Percentiles rank a stretch among this genome's conserved stretches.
Evolutionary conservation across 2,888 invertebrate species (phyloP).

Genomic region (Eupsilia transversa): DNA sequence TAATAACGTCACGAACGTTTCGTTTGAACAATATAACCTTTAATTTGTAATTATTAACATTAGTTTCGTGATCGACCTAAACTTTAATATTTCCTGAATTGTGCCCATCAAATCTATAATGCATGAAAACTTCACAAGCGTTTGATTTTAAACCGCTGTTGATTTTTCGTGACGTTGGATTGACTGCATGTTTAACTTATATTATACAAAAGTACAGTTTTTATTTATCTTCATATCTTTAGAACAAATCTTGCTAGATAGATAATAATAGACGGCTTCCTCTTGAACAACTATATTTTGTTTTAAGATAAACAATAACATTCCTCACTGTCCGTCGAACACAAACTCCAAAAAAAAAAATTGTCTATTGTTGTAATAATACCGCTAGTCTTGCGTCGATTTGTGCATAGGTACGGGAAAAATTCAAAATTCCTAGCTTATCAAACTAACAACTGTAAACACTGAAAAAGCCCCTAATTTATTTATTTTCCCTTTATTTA

Average conservation of each 20-base stretch:
- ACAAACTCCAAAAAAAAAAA: neutral
- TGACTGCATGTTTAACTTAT: constrained; percentile 26
- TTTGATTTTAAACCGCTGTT: constrained; percentile 1
- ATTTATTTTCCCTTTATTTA: neutral
- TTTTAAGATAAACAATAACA: neutral
- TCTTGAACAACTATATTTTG: no score
- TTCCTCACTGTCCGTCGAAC: no score
- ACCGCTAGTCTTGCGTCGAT: neutral
- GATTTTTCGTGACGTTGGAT: constrained; percentile 13
- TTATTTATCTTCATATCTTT: constrained; percentile 7
- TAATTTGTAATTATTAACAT: neutral
- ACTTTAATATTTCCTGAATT: neutral
- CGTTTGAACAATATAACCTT: neutral
- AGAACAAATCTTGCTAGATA: neutral
- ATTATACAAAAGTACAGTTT: constrained; percentile 8
- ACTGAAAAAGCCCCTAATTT: neutral
- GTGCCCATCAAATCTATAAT: neutral
- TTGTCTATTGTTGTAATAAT: neutral
- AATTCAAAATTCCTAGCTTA: neutral
- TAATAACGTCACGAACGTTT: neutral
- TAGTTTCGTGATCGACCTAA: neutral
- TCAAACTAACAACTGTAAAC: neutral
- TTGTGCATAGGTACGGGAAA: neutral
- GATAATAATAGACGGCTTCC: neutral
- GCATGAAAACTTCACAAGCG: neutral